Conservation (phyloP, 2,888 invertebrate genomes). For the Aspidiotus rigidus region DNA sequence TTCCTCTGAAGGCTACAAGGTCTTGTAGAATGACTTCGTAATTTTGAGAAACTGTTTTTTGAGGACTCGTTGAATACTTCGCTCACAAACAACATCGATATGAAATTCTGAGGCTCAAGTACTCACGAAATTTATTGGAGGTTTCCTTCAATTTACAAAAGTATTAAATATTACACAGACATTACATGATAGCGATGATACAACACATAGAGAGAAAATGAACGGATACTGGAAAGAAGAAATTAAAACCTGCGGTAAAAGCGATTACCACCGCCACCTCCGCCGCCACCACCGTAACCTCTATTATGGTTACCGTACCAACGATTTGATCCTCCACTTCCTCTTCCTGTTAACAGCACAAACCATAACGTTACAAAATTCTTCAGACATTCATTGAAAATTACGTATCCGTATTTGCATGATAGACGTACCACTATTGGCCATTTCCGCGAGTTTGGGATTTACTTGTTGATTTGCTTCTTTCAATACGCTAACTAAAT, state of each 20-base stretch:
- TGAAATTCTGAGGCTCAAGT: too few relatives aligned
- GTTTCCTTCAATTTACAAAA: too few relatives aligned
- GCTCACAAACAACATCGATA: too few relatives aligned
- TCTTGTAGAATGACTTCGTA: too few relatives aligned
- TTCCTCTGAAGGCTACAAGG: too few relatives aligned
- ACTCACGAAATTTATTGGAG: too few relatives aligned
- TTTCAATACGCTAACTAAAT: slow-evolving; percentile 78
- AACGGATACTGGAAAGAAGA: too few relatives aligned
- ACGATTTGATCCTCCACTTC: slow-evolving; percentile 34
- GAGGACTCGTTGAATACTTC: too few relatives aligned
- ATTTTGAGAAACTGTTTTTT: too few relatives aligned
- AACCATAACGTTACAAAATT: background rate
- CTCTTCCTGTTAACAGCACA: background rate
- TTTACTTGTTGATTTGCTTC: slow-evolving; percentile 90
- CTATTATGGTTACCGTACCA: slow-evolving; percentile 35
- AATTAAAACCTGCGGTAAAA: slow-evolving; percentile 32
- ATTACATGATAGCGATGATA: too few relatives aligned
- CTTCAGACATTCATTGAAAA: background rate
- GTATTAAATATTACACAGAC: too few relatives aligned
- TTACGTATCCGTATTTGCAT: background rate
- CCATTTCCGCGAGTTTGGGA: slow-evolving; percentile 53
- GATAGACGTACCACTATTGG: slow-evolving; percentile 6
- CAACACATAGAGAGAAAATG: too few relatives aligned
- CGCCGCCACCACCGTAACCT: slow-evolving; percentile 34
- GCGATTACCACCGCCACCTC: slow-evolving; percentile 33